Evolutionary conservation across 2,113 vertebrate genomes (phyloP), one percentile per base, ranked within the genome.

Genomic region (Carlito syrichta): DNA sequence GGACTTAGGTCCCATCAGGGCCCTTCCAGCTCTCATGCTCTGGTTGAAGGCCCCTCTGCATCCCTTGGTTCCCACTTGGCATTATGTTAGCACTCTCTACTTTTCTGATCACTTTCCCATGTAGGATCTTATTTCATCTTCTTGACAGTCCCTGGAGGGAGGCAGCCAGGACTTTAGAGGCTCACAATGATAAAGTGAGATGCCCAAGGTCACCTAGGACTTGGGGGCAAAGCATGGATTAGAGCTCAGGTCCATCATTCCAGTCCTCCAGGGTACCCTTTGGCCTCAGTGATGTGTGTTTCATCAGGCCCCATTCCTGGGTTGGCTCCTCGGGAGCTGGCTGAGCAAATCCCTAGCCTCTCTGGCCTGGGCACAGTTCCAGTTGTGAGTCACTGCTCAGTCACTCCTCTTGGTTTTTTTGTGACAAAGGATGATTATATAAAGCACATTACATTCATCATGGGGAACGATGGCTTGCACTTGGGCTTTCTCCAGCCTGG

Each of bases 391-490:
- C 60, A 66, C 19, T 3, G 71, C 43, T 40, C 60, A 22, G 84
- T 66, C 54, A 14, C 82, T 8, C 19, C 54, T 89, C 89, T 58
- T 63, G 63, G 74, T 88, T 82, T 38, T 71, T 82, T 95, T 62
- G 32, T 45, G 68, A 95, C 25, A 60, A 89, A 88, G 83, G 68
- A 45, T 82, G 66, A 38, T 91, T 81, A 45, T n/a, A 76, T 58
- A 73, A 93, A 78, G 86, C 48, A 68, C 82, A 90, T 82, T 76
- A 35, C n/a, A n/a, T n/a, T n/a, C n/a, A 68, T 88, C 63, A 50
- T 17, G 38, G 78, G 63, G 56, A 63, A 52, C 20, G 78, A 60
- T 5, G 58, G 40, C 71, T 91, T 66, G 9, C 45, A 35, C 54
- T 30, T 60, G 92, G 68, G 56, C n/a, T 14, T 62, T 88, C 73